Evolutionary conservation across 2,888 invertebrate species (phyloP), one percentile per base, ranked within the genome.

Genomic region (Malacosoma neustria): DNA sequence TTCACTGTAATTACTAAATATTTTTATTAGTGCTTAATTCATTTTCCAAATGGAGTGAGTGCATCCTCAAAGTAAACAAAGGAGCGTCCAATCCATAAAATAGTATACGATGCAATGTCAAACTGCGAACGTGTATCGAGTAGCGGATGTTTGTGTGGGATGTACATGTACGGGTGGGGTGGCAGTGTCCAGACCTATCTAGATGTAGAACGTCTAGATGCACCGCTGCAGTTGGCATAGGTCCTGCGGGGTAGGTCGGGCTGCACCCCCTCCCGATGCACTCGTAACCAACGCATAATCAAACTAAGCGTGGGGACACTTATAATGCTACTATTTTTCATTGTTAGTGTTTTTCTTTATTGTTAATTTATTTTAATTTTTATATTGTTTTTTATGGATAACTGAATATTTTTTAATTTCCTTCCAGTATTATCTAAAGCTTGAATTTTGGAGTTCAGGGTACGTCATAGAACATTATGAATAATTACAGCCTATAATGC

Each of bases 181-280:
- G 49, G 51, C 46, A 45, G 38, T 46, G 57, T 51, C 58, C 59
- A 64, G 65, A 64, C 61, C 58, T 57, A 49, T 64, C 71, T 76
- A 75, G 76, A 72, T 65, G 59, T 67, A 59, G 67, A 22, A 22
- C 22, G 22, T 22, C 5, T 22, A 22, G 69, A 66, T 81, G 79
- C 80, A 79, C 72, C 70, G 68, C 48, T 79, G 81, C 81, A 79
- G 51, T 82, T 82, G 70, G 69, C 61, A 68, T 77, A 81, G 81
- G 81, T 81, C 70, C 63, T 57, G 66, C 64, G 70, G 72, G 75
- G 68, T 69, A 70, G 63, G 57, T 62, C 54, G 45, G 48, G 52
- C 48, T 36, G n/a, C 43, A 43, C 46, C 49, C 39, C 37, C 46
- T 38, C 56, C 54, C 54, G 43, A 38, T 39, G 49, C 51, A 46